Percentiles rank a stretch among this genome's conserved stretches.
Conservation (phyloP, 30 jellyfish, hydroid and myxozoan genomes). For the Cassiopea xamachana region DNA sequence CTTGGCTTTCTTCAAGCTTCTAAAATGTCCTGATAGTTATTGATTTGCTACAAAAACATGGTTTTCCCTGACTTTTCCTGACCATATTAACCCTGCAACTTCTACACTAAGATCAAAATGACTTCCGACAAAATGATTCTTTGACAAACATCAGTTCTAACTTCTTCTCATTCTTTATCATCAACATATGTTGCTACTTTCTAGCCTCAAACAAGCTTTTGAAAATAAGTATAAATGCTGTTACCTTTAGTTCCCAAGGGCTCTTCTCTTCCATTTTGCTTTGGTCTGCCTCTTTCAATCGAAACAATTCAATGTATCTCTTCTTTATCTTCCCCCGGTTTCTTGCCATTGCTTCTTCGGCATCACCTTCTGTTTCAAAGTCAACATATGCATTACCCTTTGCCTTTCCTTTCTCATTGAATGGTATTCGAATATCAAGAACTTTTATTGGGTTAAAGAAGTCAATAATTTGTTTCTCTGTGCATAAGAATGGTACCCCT, state of each 20-base stretch:
- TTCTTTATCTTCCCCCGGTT: slow-evolving; percentile 64
- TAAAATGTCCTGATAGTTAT: not conserved
- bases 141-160: too few species aligned
- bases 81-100: too few species aligned
- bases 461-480: slow-evolving; percentile 80
- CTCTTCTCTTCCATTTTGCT: not conserved
- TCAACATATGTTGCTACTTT: not conserved
- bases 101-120: too few species aligned
- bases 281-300: slow-evolving; percentile 36
- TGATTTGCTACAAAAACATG: too few species aligned
- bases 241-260: slow-evolving; percentile 84
- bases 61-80: too few species aligned
- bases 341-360: slow-evolving; percentile 70
- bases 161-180: too few species aligned
- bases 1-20: not conserved
- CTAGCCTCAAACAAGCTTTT: not conserved
- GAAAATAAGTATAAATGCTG: not conserved
- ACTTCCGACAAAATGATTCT: too few species aligned
- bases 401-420: slow-evolving; percentile 73
- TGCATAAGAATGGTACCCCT: slow-evolving; percentile 90
- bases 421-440: slow-evolving; percentile 84
- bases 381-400: slow-evolving; percentile 97
- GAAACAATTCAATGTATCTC: slow-evolving; percentile 85
- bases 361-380: slow-evolving; percentile 69
- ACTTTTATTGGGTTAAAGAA: slow-evolving; percentile 82